Conservation (phyloP, 2,888 invertebrate genomes). For the Eupithecia tripunctaria region DNA sequence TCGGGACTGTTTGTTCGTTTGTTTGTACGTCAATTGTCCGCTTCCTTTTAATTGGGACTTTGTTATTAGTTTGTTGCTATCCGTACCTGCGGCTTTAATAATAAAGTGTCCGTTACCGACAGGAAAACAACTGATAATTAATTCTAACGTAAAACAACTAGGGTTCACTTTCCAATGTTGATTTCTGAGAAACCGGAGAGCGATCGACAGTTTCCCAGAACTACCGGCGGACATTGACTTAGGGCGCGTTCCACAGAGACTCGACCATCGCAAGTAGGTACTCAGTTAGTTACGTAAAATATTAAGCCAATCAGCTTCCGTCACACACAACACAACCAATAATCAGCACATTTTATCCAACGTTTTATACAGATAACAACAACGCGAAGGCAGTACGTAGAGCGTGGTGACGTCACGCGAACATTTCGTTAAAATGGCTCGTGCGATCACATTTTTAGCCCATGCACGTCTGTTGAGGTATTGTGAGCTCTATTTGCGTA, state of each 20-base stretch:
- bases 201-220: not conserved
- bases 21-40: slow-evolving; percentile 22
- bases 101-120: not conserved
- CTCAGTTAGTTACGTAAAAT: not conserved
- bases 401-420: slow-evolving; percentile 10
- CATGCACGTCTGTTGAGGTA: not conserved
- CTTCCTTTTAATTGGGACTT: slow-evolving; percentile 27
- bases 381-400: not conserved
- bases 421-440: slow-evolving; percentile 24
- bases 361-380: not conserved
- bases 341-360: not conserved
- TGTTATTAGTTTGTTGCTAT: slow-evolving; percentile 20
- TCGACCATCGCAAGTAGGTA: not conserved
- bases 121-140: not conserved
- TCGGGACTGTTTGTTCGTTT: slow-evolving; percentile 22
- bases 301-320: not conserved
- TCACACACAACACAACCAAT: not conserved
- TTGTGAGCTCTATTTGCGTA: slow-evolving; percentile 17
- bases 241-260: no score
- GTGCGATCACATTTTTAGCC: slow-evolving; percentile 17
- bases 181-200: not conserved
- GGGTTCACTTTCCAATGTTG: not conserved
- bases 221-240: not conserved
- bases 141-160: not conserved
- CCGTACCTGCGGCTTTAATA: slow-evolving; percentile 1